These are phyloP conservation scores for Pheosia tremula DNA, from an alignment of 2,888 invertebrate species.

Conservation along the genomic window DNA sequence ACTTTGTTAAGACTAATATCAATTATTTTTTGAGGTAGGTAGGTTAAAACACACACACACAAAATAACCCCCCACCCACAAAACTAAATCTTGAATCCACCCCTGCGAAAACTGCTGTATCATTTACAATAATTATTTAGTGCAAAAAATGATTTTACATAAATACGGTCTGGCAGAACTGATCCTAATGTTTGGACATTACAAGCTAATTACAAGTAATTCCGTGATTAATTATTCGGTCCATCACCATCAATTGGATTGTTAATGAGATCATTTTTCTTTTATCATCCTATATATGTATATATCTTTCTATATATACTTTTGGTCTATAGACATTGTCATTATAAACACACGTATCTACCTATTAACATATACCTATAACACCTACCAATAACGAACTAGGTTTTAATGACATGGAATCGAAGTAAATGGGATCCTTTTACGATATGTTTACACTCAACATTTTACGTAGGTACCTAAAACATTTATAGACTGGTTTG, in stretches of 20 bases:
- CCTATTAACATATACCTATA: neutral
- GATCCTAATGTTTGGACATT: constrained; percentile 1
- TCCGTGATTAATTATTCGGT: neutral
- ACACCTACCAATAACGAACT: no score
- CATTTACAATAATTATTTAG: neutral
- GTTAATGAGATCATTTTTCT: neutral
- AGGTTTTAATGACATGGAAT: no score
- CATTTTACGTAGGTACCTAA: no score
- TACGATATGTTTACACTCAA: no score
- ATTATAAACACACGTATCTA: neutral
- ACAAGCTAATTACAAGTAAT: neutral
- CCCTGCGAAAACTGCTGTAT: neutral
- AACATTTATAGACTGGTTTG: no score
- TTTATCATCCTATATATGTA: neutral
- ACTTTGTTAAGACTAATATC: no score
- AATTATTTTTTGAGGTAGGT: no score
- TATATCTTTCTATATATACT: neutral
- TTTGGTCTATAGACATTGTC: neutral
- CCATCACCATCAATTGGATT: neutral
- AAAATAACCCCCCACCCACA: no score
- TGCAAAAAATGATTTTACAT: neutral
- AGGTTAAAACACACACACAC: no score
- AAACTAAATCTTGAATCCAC: no score
- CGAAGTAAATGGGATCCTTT: no score
- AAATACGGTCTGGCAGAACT: neutral